Evolutionary conservation across 2,888 invertebrate species (phyloP).

Genomic region (Ariolimax columbianus): DNA sequence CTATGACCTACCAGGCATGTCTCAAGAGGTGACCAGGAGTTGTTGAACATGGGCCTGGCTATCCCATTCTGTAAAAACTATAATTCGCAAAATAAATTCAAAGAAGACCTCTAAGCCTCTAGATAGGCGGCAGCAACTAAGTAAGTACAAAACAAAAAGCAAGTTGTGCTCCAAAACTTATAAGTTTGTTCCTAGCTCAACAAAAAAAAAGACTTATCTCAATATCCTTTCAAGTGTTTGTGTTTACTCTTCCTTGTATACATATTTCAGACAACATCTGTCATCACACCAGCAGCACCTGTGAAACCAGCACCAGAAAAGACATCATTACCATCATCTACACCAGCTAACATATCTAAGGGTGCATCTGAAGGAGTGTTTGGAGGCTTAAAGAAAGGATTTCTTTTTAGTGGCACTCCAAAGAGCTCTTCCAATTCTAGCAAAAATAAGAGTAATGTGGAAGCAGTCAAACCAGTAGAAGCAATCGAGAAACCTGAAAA

Average conservation of each 20-base stretch:
- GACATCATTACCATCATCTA: not conserved
- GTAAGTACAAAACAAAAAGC: too few species aligned
- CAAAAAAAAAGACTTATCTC: too few species aligned
- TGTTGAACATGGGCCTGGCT: too few species aligned
- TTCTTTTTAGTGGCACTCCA: constrained; percentile 67
- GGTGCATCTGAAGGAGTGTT: constrained; percentile 56
- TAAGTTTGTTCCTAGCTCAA: too few species aligned
- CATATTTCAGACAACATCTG: constrained; percentile 1
- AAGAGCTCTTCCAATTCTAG: constrained; percentile 38
- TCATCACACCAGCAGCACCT: not conserved
- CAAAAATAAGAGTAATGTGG: constrained; percentile 6
- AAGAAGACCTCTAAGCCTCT: too few species aligned
- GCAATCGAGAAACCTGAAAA: not conserved
- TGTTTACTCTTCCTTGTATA: too few species aligned
- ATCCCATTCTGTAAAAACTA: too few species aligned
- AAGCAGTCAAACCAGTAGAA: not conserved
- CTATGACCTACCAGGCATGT: too few species aligned
- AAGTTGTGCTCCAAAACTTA: too few species aligned
- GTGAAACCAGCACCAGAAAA: not conserved
- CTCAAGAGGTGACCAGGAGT: too few species aligned
- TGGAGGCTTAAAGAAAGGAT: constrained; percentile 76
- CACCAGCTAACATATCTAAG: not conserved
- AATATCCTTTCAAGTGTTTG: not conserved
- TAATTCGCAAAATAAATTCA: too few species aligned
- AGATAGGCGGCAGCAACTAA: too few species aligned